Evolutionary conservation across 2,113 vertebrate genomes (phyloP).

Genomic region (Canis aureus): DNA sequence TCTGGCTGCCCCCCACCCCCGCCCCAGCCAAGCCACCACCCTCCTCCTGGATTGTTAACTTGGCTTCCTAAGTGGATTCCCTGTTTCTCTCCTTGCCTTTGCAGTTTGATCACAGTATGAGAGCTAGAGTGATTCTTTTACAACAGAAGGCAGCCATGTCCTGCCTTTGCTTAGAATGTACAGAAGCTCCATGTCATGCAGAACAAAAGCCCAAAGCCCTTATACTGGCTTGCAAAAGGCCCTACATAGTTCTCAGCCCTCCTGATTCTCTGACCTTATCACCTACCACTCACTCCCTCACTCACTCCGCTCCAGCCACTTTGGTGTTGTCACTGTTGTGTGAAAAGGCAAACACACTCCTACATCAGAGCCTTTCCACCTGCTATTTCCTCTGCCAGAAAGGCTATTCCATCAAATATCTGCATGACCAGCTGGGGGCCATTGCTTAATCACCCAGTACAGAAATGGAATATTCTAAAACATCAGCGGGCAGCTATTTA

Average conservation of each 20-base stretch:
- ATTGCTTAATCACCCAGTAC: neutral
- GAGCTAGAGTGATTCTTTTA: neutral
- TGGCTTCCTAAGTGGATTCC: neutral
- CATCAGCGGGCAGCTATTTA: neutral
- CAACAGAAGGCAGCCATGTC: neutral
- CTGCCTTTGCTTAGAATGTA: neutral
- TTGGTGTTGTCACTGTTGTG: neutral
- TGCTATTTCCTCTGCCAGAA: neutral
- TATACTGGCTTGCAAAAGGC: neutral
- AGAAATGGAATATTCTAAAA: neutral
- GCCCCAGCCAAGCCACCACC: fast-evolving
- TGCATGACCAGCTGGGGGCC: neutral
- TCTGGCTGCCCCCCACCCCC: neutral
- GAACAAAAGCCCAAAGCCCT: neutral
- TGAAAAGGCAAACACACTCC: neutral
- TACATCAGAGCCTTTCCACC: neutral
- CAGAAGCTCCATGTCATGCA: neutral
- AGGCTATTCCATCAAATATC: neutral
- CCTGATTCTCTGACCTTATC: neutral
- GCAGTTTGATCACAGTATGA: neutral
- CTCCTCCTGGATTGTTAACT: neutral
- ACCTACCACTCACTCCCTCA: neutral
- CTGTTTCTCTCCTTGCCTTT: neutral
- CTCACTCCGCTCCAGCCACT: neutral
- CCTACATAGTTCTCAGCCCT: neutral